A percentile compares a stretch with the other conserved stretches of the same genome.
These are phyloP conservation scores for Pachyramphus minor DNA, from an alignment of 2,113 vertebrate genomes.

Conservation along the genomic window DNA sequence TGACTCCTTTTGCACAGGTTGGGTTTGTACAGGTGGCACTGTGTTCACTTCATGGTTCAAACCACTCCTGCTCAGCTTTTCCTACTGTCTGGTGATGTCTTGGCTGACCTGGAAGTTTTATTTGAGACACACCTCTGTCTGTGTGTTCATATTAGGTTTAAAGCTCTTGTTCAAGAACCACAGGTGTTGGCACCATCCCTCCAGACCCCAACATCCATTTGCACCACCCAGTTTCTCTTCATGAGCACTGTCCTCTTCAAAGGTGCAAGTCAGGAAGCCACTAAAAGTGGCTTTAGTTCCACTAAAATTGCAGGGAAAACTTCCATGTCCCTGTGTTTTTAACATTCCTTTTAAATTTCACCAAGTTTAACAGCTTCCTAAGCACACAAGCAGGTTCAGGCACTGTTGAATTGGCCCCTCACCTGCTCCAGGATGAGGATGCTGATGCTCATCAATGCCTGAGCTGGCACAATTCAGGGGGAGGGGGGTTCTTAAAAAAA, in stretches of 20 bases:
- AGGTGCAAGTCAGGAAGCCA: not conserved
- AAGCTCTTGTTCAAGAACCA: not conserved
- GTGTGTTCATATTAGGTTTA: not conserved
- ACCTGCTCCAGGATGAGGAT: too few relatives aligned
- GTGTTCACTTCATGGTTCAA: not conserved
- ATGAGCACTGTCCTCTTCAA: not conserved
- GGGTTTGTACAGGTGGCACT: not conserved
- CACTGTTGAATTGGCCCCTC: not conserved
- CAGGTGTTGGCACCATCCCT: accelerated
- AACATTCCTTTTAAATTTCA: not conserved
- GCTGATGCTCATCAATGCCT: accelerated
- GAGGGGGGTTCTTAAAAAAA: not conserved
- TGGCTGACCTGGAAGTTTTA: not conserved
- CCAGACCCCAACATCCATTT: not conserved
- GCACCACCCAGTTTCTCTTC: not conserved
- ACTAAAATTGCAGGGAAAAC: not conserved
- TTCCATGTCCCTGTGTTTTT: not conserved
- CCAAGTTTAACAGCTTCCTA: not conserved
- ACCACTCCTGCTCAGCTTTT: not conserved
- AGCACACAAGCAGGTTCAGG: not conserved
- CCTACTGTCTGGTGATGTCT: not conserved
- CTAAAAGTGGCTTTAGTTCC: too few relatives aligned
- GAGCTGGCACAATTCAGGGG: accelerated
- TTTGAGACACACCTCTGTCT: not conserved
- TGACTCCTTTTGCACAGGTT: not conserved